Conservation (phyloP, 2,113 vertebrate genomes). For the Microcebus jonahi region DNA sequence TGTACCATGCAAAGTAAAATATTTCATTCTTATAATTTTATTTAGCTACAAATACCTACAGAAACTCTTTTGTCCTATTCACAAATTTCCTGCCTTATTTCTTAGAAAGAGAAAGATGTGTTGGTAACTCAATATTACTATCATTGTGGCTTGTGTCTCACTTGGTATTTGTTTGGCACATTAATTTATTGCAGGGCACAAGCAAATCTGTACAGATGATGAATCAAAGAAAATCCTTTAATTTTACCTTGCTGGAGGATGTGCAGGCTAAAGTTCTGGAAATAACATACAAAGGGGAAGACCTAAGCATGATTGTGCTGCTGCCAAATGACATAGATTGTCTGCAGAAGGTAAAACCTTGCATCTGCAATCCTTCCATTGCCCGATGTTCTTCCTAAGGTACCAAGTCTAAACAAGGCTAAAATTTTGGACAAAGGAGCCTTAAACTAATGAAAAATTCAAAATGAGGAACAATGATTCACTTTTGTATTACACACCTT, state of each 20-base stretch:
- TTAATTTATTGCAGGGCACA: slow-evolving; percentile 76
- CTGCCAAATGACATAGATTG: slow-evolving; percentile 80
- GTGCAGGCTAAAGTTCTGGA: slow-evolving; percentile 83
- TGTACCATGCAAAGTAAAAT: no score
- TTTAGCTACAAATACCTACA: no score
- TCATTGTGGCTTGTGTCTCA: neutral
- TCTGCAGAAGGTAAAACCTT: slow-evolving; percentile 58
- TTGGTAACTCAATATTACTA: neutral
- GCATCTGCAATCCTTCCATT: accelerated
- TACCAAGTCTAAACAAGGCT: neutral
- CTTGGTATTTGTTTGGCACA: neutral
- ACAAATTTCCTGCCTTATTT: neutral
- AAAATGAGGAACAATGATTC: neutral
- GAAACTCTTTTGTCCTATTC: neutral
- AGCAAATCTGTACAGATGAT: slow-evolving; percentile 87
- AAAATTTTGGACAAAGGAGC: neutral
- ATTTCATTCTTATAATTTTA: no score
- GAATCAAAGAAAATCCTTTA: slow-evolving; percentile 72
- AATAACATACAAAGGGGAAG: slow-evolving; percentile 84
- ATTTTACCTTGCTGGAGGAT: slow-evolving; percentile 73
- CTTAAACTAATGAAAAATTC: neutral
- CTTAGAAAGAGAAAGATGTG: neutral
- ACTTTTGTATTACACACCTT: neutral
- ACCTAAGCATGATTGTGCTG: slow-evolving; percentile 89
- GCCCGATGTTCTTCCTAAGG: neutral